Evolutionary conservation across 1,140 invertebrate species (phyloP), one percentile per base, ranked within the genome.

Genomic region (Listronotus bonariensis): DNA sequence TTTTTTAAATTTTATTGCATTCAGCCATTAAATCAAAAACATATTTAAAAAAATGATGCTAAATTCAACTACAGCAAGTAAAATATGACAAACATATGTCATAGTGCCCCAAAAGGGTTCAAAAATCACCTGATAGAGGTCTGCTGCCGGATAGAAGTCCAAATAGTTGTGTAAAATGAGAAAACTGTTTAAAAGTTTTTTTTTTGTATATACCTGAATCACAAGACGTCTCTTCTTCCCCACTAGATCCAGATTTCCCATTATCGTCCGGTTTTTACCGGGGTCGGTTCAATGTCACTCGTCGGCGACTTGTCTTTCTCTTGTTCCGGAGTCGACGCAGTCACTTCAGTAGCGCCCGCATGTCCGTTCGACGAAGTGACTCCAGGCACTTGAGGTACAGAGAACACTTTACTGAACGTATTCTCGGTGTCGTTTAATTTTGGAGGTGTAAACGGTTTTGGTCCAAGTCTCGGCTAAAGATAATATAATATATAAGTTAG

Each of bases 391-490:
- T 85, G 89, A 89, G 3, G 90, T 4, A 92, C 90, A 0, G 87
- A 88, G 74, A 92, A 92, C 4, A 92, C 88, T 74, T 90, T 89
- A 73, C 91, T 89, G 67, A 92, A 92, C 0, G 87, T 88, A 41
- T 72, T 72, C 53, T 91, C 89, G 65, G 89, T 87, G 59, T 88
- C 86, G 68, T 80, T 86, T 14, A 85, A 84, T 83, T 0, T 87
- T 85, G 17, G 89, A 87, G 15, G 90, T 43, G 90, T 90, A 72
- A 92, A 92, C 10, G 91, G 91, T 75, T 92, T 92, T 17, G 90
- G 91, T 18, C 91, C 91, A 9, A 92, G 81, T 14, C 90, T 85
- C 15, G 90, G 91, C 91, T 92, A 80, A 15, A 76, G 75, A 48
- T 54, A 56, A 59, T 1, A 36, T 1, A 36, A 36, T 36, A 36